Evolutionary conservation across 2,888 invertebrate genomes (phyloP).

Genomic region (Trichogramma evanescens): DNA sequence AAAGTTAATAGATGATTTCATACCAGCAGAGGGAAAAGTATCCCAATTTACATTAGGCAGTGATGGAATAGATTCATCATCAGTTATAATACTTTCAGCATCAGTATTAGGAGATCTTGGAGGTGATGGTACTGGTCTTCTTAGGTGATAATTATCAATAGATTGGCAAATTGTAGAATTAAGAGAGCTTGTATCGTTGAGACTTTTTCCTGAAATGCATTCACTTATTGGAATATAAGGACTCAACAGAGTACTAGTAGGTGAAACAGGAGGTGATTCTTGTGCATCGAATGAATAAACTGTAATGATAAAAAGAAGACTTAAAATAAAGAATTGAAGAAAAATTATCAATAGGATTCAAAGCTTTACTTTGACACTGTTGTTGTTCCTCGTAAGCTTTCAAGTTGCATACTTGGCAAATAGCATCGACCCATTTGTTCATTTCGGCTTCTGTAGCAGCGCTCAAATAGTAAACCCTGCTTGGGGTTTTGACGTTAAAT

Average conservation of each 20-base stretch:
- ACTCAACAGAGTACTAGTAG: slow-evolving; percentile 60
- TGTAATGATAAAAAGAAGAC: slow-evolving; percentile 19
- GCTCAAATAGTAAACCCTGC: slow-evolving; percentile 84
- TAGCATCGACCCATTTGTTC: slow-evolving; percentile 91
- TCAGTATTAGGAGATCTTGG: slow-evolving; percentile 61
- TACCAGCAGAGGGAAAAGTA: slow-evolving; percentile 45
- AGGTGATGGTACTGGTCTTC: slow-evolving; percentile 42
- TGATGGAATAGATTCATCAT: slow-evolving; percentile 60
- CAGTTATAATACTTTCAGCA: slow-evolving; percentile 61
- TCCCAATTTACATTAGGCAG: slow-evolving; percentile 51
- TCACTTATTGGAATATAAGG: slow-evolving; percentile 90
- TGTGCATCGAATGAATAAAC: slow-evolving; percentile 44
- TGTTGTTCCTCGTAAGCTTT: slow-evolving; percentile 59
- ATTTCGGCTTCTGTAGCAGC: slow-evolving; percentile 88
- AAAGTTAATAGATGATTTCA: background rate
- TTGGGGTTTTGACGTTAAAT: slow-evolving; percentile 83
- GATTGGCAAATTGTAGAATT: slow-evolving; percentile 36
- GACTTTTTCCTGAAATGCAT: slow-evolving; percentile 75
- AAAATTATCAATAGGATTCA: background rate
- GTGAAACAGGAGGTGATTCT: slow-evolving; percentile 59
- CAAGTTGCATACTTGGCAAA: slow-evolving; percentile 86
- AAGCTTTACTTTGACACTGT: slow-evolving; percentile 41
- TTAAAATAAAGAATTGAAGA: slow-evolving; percentile 1
- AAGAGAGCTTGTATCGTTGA: slow-evolving; percentile 43
- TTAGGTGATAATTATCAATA: slow-evolving; percentile 41